Evolutionary conservation across 2,797 vertebrate species (phyloP).

Genomic region (Pseudochirops cupreus): DNA sequence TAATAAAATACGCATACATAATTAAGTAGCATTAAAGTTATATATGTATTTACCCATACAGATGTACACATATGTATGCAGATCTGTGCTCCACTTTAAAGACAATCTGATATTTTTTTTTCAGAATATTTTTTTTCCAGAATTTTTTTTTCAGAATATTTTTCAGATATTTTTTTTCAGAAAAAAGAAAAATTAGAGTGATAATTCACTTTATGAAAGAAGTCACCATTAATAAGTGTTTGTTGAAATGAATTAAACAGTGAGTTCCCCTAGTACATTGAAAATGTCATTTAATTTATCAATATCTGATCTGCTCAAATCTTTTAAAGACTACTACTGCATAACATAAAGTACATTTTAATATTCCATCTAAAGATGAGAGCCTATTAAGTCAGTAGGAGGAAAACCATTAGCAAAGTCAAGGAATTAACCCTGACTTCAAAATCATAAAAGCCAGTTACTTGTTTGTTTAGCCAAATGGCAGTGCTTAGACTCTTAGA

Average conservation of each 20-base stretch:
- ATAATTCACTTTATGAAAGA: background rate
- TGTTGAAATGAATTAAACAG: background rate
- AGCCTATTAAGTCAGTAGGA: background rate
- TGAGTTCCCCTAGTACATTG: background rate
- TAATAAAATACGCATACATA: background rate
- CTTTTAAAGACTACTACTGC: background rate
- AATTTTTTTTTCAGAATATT: too few relatives aligned
- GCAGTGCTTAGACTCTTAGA: background rate
- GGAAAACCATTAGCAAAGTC: background rate
- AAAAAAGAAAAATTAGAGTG: background rate
- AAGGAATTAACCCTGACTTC: background rate
- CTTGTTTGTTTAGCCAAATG: background rate
- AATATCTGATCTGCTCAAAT: background rate
- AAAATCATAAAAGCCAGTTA: background rate
- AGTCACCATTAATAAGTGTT: background rate
- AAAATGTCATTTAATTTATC: slow-evolving; percentile 6
- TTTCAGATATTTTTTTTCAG: too few relatives aligned
- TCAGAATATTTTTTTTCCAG: too few relatives aligned
- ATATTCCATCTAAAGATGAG: background rate
- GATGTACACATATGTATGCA: background rate
- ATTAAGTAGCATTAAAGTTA: background rate
- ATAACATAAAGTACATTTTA: background rate
- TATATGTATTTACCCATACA: background rate
- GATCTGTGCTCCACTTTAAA: background rate
- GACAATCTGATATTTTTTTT: background rate